A percentile compares a stretch with the other conserved stretches of the same genome.
Evolutionary conservation across 2,113 vertebrate species (phyloP).

Genomic region (Pluvialis apricaria): DNA sequence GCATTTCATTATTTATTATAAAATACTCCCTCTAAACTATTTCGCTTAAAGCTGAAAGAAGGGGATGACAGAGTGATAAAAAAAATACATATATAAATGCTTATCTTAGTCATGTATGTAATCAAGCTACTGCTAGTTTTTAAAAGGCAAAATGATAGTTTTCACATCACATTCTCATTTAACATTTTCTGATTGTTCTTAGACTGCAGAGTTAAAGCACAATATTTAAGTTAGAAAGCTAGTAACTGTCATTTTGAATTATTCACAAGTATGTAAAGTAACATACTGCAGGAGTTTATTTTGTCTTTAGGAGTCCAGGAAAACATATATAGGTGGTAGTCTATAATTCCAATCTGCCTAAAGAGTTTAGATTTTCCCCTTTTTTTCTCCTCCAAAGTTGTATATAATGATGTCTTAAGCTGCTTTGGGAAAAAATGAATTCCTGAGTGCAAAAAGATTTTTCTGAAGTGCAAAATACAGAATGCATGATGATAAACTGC

Average conservation of each 20-base stretch:
- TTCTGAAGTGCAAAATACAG: neutral
- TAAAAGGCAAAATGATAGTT: neutral
- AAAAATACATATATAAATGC: neutral
- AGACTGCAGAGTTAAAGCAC: neutral
- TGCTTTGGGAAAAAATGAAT: neutral
- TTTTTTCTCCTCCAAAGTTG: neutral
- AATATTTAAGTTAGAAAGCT: constrained; percentile 10
- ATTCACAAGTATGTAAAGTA: neutral
- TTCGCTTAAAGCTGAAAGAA: neutral
- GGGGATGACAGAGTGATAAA: neutral
- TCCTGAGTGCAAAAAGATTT: neutral
- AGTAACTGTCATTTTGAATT: constrained; percentile 13
- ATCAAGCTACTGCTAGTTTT: neutral
- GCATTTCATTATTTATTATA: neutral
- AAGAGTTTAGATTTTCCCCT: neutral
- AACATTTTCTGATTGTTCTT: constrained; percentile 11
- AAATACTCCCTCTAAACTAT: neutral
- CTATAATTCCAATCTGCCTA: neutral
- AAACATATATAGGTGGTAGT: neutral
- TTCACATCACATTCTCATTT: neutral
- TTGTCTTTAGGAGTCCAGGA: neutral
- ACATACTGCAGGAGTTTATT: constrained; percentile 3
- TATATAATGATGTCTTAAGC: neutral
- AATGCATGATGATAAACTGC: neutral
- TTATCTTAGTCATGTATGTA: neutral